Evolutionary conservation across 1,140 invertebrate species (phyloP), one percentile per base, ranked within the genome.

Genomic region (Drosophila dunni): DNA sequence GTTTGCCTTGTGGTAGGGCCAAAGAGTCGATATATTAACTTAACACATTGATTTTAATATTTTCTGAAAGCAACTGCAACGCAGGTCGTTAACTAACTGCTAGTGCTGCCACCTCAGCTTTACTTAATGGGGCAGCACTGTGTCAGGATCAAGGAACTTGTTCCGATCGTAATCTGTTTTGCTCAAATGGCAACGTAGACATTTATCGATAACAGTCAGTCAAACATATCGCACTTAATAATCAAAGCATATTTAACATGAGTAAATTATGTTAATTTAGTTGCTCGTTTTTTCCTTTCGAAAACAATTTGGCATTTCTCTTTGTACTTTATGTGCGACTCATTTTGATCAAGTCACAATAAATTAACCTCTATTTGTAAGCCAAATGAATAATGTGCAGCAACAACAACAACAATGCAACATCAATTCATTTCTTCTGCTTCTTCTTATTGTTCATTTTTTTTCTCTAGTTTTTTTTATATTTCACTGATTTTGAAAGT

Each of bases 401-500:
- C 73, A 76, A 75, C 69, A 66, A 53, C 67, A 46, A 36, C 69
- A 68, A 83, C 83, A 86, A 89, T 85, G 74, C 83, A 82, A 82
- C 79, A 66, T 72, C 54, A 72, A 69, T 85, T 81, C 79, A 78
- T 66, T 78, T 54, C 67, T 72, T 64, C 34, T 78, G 57, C 67
- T 72, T 64, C 34, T 78, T 62, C 40, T 38, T 50, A 7, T 46
- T 57, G 44, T 73, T 60, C 20, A 17, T 29, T 51, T 51, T 29
- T 36, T 20, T 24, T 51, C 3, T n/a, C n/a, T 45, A 15, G 13
- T 20, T 24, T 56, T n/a, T 15, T 40, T 90, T 88, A 89, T 80
- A 88, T 88, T 89, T 89, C 84, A 90, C 85, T 90, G 83, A 89
- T 88, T 88, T 89, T 88, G 84, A 88, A 88, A 88, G 84, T 88